Percentiles rank a stretch among this genome's conserved stretches.
Conservation (phyloP, 2,888 invertebrate species). For the Heliconius charithonia region DNA sequence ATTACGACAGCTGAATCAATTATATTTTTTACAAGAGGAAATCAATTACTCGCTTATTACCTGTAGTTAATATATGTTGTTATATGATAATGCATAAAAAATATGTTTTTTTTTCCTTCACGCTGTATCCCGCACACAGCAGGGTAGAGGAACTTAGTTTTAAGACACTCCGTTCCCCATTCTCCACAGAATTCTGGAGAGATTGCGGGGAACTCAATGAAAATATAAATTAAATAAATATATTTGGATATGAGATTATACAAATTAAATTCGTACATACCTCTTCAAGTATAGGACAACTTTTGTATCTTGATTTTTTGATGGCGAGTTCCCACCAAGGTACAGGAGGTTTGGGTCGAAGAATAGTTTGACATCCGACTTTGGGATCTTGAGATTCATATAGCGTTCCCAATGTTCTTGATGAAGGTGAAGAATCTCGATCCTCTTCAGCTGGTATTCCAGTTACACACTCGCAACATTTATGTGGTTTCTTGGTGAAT, state of each 20-base stretch:
- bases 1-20: slow-evolving; percentile 47
- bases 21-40: slow-evolving; percentile 50
- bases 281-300: slow-evolving; percentile 91
- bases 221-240: neutral
- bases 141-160: no score
- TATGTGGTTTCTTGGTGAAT: slow-evolving; percentile 70
- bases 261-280: slow-evolving; percentile 58
- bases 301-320: slow-evolving; percentile 90
- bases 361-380: slow-evolving; percentile 86
- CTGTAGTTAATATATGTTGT: slow-evolving; percentile 21
- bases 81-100: neutral
- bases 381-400: slow-evolving; percentile 86
- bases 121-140: no score
- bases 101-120: no score
- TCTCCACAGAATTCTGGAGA: no score
- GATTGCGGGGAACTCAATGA: no score
- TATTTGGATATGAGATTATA: neutral
- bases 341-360: slow-evolving; percentile 87
- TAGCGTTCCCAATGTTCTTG: slow-evolving; percentile 77
- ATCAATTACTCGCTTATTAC: slow-evolving; percentile 46
- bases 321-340: slow-evolving; percentile 96
- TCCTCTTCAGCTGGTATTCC: slow-evolving; percentile 74
- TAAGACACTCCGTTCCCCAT: no score
- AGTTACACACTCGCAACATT: slow-evolving; percentile 80
- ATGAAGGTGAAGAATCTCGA: slow-evolving; percentile 60